Conservation (phyloP, 2,888 invertebrate genomes). For the Stegana nigrithorax region DNA sequence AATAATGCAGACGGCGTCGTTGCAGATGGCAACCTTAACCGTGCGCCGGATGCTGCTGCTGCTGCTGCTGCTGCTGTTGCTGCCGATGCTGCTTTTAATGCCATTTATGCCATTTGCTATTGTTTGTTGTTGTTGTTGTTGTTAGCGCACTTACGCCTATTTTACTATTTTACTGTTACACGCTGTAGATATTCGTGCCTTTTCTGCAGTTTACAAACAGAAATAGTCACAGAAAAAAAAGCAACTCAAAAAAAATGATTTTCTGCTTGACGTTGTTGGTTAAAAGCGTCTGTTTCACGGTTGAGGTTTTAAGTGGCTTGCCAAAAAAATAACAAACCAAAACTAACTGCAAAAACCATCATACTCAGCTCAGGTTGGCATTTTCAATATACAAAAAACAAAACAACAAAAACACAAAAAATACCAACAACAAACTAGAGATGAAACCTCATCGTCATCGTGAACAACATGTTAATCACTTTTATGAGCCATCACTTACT, state of each 20-base stretch:
- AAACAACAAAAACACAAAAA: constrained; percentile 21
- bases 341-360: constrained; percentile 15
- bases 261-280: background rate
- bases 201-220: too few species aligned
- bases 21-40: constrained; percentile 14
- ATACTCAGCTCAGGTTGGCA: constrained; percentile 13
- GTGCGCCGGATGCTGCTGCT: constrained; percentile 13
- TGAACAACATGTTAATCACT: constrained; percentile 5
- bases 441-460: constrained; percentile 26
- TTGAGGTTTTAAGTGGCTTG: constrained; percentile 18
- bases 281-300: constrained; percentile 19
- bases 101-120: background rate
- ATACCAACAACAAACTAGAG: too few species aligned
- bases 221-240: too few species aligned
- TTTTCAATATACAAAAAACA: constrained; percentile 10
- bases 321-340: constrained; percentile 13
- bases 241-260: too few species aligned
- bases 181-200: too few species aligned
- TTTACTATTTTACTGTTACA: background rate
- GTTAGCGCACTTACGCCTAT: background rate
- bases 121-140: background rate
- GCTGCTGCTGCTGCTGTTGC: background rate
- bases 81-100: constrained; percentile 12
- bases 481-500: background rate
- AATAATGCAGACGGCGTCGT: too few species aligned